These are phyloP conservation scores for Rattus rattus DNA, from an alignment of 2,113 vertebrate genomes.

Conservation along the genomic window DNA sequence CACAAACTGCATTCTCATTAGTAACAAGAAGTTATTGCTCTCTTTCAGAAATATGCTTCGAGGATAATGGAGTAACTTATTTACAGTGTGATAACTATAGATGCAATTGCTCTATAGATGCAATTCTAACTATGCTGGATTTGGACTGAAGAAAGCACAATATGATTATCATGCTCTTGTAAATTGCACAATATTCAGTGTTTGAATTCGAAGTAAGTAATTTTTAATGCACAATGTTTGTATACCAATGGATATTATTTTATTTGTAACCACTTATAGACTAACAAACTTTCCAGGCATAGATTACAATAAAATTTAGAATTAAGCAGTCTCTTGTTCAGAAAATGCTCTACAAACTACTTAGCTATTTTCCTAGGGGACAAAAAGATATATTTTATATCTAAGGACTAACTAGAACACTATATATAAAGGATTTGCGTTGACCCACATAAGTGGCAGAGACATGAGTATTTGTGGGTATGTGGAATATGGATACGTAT, in stretches of 20 bases:
- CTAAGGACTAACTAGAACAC: not conserved
- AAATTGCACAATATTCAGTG: not conserved
- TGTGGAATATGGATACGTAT: not conserved
- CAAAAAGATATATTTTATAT: not conserved
- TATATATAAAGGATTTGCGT: not conserved
- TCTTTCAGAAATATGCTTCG: not conserved
- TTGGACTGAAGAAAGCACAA: not conserved
- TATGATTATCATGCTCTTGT: not conserved
- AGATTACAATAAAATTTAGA: not conserved
- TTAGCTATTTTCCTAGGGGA: not conserved
- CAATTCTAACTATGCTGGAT: not conserved
- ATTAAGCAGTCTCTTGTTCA: not conserved
- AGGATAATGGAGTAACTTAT: not conserved
- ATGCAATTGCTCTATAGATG: not conserved
- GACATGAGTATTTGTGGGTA: not conserved
- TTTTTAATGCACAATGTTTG: not conserved
- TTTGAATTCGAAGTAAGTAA: not conserved
- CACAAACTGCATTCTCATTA: not conserved
- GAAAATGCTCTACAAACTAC: not conserved
- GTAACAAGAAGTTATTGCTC: not conserved
- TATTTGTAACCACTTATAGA: not conserved
- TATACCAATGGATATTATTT: not conserved
- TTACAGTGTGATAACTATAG: not conserved
- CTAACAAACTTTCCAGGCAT: not conserved
- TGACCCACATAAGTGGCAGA: not conserved